A percentile compares a stretch with the other conserved stretches of the same genome.
These are phyloP conservation scores for Spodoptera exigua DNA, from an alignment of 2,888 invertebrate species.

Conservation along the genomic window DNA sequence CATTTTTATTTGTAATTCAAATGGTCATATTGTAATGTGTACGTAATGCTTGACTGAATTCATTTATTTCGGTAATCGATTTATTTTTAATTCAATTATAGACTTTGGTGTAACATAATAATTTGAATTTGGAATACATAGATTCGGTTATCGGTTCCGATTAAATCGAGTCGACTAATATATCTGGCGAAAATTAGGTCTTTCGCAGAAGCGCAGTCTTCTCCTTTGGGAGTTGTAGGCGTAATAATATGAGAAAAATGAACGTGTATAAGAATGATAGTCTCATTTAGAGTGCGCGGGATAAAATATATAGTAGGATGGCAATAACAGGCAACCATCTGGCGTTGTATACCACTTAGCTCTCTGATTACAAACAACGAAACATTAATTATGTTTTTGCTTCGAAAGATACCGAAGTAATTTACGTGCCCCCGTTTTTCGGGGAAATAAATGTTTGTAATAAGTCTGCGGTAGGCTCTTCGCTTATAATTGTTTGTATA, in stretches of 20 bases:
- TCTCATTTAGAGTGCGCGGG: constrained; percentile 60
- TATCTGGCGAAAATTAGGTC: too few relatives aligned
- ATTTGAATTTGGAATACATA: too few relatives aligned
- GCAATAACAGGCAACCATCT: constrained; percentile 70
- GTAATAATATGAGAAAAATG: constrained; percentile 55
- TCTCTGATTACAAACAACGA: constrained; percentile 82
- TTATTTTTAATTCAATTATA: too few relatives aligned
- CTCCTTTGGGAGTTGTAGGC: too few relatives aligned
- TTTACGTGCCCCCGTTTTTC: constrained; percentile 78
- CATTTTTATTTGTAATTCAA: too few relatives aligned
- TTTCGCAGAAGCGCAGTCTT: background rate
- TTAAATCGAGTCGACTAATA: too few relatives aligned
- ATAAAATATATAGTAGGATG: constrained; percentile 62
- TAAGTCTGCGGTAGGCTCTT: constrained; percentile 71
- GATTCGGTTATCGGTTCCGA: too few relatives aligned
- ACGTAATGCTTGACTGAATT: too few relatives aligned
- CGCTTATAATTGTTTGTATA: constrained; percentile 61
- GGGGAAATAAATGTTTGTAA: constrained; percentile 79
- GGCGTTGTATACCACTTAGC: constrained; percentile 74
- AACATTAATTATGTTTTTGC: constrained; percentile 86
- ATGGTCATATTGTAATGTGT: too few relatives aligned
- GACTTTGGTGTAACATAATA: too few relatives aligned
- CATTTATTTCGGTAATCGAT: too few relatives aligned
- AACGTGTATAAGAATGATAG: constrained; percentile 60
- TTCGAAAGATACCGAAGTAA: constrained; percentile 79